Conservation (phyloP, 2,888 invertebrate genomes). For the Tipula confusa region DNA sequence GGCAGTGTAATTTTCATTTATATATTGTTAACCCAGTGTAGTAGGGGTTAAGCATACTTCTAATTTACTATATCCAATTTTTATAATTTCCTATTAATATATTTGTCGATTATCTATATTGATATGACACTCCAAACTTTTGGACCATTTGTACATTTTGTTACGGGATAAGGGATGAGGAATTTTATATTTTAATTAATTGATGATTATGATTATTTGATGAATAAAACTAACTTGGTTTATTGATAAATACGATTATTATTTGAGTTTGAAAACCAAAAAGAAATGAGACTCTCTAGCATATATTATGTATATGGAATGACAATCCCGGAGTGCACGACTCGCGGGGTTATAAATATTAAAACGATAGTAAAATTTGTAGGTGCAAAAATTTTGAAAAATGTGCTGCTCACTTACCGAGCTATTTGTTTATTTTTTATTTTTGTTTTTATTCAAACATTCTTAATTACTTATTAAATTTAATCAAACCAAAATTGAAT, state of each 20-base stretch:
- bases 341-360: neutral
- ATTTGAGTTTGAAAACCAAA: neutral
- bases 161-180: neutral
- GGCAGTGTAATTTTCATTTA: neutral
- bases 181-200: neutral
- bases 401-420: neutral
- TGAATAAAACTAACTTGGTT: neutral
- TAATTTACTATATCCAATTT: neutral
- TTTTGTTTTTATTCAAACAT: neutral
- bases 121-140: neutral
- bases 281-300: neutral
- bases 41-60: neutral
- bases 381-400: neutral
- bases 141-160: neutral
- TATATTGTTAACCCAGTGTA: neutral
- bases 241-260: neutral
- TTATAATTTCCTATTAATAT: neutral
- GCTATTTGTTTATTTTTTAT: neutral
- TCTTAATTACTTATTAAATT: neutral
- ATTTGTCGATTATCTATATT: neutral
- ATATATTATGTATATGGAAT: neutral
- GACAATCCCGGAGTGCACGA: neutral
- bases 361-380: neutral
- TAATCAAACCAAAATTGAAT: conserved; percentile 12
- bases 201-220: neutral